phyloP scores from a whole-genome alignment of 2,113 vertebrate species.

The Girardinichthys multiradiatus region DNA sequence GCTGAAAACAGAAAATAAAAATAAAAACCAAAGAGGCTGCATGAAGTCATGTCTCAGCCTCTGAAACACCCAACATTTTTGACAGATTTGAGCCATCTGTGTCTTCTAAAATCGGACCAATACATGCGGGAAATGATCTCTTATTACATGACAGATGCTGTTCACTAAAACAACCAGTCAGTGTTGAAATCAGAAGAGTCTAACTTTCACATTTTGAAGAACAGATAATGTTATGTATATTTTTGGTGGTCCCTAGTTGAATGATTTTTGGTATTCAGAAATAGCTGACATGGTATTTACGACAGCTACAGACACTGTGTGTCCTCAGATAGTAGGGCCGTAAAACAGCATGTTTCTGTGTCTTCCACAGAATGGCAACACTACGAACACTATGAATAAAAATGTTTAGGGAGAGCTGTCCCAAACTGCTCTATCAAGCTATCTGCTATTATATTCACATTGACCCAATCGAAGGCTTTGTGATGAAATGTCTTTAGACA shows the following conservation, averaged over 20 bases:
- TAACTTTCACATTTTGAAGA: background rate
- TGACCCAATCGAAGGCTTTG: background rate
- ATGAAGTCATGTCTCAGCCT: slow-evolving; percentile 26
- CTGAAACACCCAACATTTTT: background rate
- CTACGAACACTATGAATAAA: background rate
- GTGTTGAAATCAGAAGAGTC: background rate
- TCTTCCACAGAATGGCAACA: background rate
- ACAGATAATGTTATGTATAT: background rate
- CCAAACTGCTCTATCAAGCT: background rate
- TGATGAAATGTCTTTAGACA: background rate
- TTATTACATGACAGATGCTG: background rate
- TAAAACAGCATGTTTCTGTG: background rate
- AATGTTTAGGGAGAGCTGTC: background rate
- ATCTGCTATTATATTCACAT: background rate
- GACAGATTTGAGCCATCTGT: slow-evolving; percentile 1
- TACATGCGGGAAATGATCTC: background rate
- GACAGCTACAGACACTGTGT: background rate
- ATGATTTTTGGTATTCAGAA: background rate
- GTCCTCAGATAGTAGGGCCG: background rate
- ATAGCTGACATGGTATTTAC: background rate
- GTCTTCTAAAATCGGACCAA: background rate
- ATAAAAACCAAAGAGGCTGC: slow-evolving; percentile 28
- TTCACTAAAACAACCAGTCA: no score
- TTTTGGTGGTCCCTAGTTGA: background rate
- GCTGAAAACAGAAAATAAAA: slow-evolving; percentile 44